Conservation (phyloP, 2,888 invertebrate species). For the Marronus borbonicus region DNA sequence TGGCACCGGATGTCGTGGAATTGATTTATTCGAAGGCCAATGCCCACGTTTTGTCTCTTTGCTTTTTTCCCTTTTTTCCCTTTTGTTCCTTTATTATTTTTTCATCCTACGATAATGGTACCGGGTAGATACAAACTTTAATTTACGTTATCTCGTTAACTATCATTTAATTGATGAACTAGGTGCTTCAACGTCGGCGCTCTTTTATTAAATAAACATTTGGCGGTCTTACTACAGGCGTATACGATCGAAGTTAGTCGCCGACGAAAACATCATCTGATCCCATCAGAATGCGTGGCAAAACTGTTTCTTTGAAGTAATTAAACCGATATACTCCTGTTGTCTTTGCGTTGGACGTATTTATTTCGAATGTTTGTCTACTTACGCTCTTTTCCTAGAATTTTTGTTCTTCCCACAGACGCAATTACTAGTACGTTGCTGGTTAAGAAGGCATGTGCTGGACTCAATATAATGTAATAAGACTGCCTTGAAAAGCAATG, state of each 20-base stretch:
- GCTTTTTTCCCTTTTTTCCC: slow-evolving; percentile 38
- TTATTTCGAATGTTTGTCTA: background rate
- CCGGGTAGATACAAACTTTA: slow-evolving; percentile 28
- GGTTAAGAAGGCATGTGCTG: too few species aligned
- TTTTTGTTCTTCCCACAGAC: too few species aligned
- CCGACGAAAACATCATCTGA: background rate
- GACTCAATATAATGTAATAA: too few species aligned
- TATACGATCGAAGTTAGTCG: slow-evolving; percentile 1
- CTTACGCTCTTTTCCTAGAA: background rate
- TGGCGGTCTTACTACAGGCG: slow-evolving; percentile 12
- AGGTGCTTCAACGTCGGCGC: slow-evolving; percentile 28
- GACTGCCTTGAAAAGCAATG: too few species aligned
- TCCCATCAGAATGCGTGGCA: slow-evolving; percentile 13
- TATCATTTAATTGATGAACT: slow-evolving; percentile 43
- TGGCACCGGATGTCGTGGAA: slow-evolving; percentile 55
- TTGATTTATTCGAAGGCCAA: slow-evolving; percentile 54
- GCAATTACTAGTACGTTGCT: too few species aligned
- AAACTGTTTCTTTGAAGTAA: slow-evolving; percentile 24
- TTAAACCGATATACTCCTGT: background rate
- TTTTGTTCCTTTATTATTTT: slow-evolving; percentile 51
- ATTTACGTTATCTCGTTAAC: slow-evolving; percentile 42
- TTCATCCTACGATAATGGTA: slow-evolving; percentile 39
- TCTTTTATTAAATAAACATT: slow-evolving; percentile 40
- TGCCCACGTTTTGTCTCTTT: slow-evolving; percentile 49
- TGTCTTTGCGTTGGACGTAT: background rate